A percentile compares a stretch with the other conserved stretches of the same genome.
Evolutionary conservation across 2,888 invertebrate genomes (phyloP).

Genomic region (Portevinia maculata): DNA sequence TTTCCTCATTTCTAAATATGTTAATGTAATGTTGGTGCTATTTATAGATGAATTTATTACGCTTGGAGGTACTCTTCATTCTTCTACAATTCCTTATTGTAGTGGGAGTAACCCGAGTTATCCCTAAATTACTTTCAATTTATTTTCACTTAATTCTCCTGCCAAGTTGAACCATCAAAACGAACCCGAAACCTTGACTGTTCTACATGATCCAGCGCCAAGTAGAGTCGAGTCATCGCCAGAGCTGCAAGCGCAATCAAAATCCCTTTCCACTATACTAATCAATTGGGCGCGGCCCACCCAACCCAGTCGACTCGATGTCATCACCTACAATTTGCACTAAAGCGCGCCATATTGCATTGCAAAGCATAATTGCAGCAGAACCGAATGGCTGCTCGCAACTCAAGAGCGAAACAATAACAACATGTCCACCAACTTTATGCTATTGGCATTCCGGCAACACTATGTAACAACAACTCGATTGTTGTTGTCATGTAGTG

Average conservation of each 20-base stretch:
- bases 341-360: constrained; percentile 39
- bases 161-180: constrained; percentile 13
- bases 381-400: constrained; percentile 6
- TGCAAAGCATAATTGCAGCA: constrained; percentile 15
- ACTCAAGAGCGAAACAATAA: constrained; percentile 6
- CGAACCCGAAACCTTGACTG: constrained; percentile 14
- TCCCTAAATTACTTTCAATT: constrained; percentile 25
- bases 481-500: constrained; percentile 24
- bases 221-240: constrained; percentile 13
- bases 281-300: constrained; percentile 34
- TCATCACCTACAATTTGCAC: constrained; percentile 35
- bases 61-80: too few relatives aligned
- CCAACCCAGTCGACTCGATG: constrained; percentile 6
- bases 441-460: constrained; percentile 15
- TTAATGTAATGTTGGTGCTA: too few relatives aligned
- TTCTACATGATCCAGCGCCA: constrained; percentile 13
- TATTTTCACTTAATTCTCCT: background rate
- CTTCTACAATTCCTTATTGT: too few relatives aligned
- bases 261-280: background rate
- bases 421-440: background rate
- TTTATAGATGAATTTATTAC: too few relatives aligned
- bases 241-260: background rate
- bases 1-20: too few relatives aligned
- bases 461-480: background rate
- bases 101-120: too few relatives aligned